phyloP scores from a whole-genome alignment of 2,113 vertebrate species.

The Heliornis fulica region DNA sequence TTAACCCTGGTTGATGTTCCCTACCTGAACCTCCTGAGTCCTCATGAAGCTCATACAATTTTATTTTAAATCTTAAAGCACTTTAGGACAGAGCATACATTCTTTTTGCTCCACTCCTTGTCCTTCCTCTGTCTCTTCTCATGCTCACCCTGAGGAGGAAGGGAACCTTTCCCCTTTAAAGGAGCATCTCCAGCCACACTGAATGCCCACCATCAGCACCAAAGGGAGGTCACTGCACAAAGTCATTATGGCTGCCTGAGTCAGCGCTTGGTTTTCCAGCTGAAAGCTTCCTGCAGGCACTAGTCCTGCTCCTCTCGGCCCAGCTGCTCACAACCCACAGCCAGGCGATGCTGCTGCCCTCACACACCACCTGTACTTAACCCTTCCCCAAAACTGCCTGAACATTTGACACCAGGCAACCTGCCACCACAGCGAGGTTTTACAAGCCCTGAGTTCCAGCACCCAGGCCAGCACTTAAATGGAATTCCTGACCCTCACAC shows the following conservation, averaged over 20 bases:
- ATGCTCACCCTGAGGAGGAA: background rate
- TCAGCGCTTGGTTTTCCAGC: background rate
- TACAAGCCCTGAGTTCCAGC: background rate
- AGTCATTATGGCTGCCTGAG: background rate
- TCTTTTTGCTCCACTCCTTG: background rate
- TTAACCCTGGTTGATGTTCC: background rate
- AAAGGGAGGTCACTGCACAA: background rate
- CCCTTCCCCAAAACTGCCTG: background rate
- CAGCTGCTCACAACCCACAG: background rate
- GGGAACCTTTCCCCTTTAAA: background rate
- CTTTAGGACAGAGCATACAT: background rate
- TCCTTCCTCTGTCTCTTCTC: background rate
- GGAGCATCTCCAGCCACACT: background rate
- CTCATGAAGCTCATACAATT: background rate
- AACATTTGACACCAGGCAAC: background rate
- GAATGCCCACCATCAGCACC: background rate
- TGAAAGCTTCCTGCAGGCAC: background rate
- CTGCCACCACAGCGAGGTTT: fast-evolving
- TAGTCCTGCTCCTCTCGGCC: background rate
- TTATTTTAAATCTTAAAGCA: background rate
- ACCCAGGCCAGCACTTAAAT: background rate
- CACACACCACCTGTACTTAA: background rate
- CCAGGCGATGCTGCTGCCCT: background rate
- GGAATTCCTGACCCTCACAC: background rate
- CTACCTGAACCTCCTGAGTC: background rate